Base-by-base conservation (phyloP, 2,888 invertebrate genomes). In the Crematogaster levior region DNA sequence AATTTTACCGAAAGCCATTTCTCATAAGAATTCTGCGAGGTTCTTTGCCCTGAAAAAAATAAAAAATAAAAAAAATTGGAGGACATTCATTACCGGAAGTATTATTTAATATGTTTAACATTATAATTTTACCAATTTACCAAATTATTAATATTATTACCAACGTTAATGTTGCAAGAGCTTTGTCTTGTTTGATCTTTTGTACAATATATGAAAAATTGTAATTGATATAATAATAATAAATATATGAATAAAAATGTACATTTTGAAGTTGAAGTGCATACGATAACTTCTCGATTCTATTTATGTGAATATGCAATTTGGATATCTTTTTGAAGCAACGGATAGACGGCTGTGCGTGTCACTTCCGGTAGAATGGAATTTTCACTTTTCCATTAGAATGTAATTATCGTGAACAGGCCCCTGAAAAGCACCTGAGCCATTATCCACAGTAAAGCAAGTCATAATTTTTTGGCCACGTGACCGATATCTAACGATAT, bases 381-480 rank as follows among this genome's bases (percentile, higher is more conserved):
- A 87, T 90, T 90, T 89, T 85, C 85, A 84, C 77, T 90, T 91
- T 90, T 87, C 84, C 88, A 87, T 88, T 86, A 82, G 86, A 86
- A 86, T 63, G 82, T 87, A 91, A 91, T 91, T 90, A 91, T 85
- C 85, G 80, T 84, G 68, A 66, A 73, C 58, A 37, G 84, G 34
- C 82, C 43, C 12, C 34, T 43, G 40, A 24, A 70, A 77, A 56
- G 5, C 84, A 83, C 83, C 81, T 75, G 83, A 85, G 74, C 77
- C 74, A 86, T 87, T 92, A 91, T 90, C 87, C 85, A 79, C 83
- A 61, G 70, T 86, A 81, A 86, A 89, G 89, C 90, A 85, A 89
- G 90, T 90, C 88, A 90, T 91, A 92, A 92, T 91, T 91, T 89
- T 88, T 88, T 53, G 60, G 89, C 86, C 91, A 91, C 91, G 91